Evolutionary conservation across 2,113 vertebrate genomes (phyloP).

Genomic region (Mellivora capensis): DNA sequence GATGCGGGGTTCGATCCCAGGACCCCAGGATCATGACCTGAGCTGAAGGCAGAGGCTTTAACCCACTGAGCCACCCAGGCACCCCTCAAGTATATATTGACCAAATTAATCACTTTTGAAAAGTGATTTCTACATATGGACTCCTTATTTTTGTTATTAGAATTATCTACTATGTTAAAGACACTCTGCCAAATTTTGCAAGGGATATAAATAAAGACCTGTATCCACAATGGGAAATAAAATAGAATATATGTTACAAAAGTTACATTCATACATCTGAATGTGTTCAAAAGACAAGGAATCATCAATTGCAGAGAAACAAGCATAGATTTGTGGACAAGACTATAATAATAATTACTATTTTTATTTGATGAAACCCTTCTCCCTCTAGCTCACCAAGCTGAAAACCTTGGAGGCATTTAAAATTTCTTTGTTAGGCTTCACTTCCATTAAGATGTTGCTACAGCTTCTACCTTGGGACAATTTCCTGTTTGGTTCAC

Average conservation of each 20-base stretch:
- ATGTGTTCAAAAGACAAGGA: not conserved
- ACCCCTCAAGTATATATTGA: not conserved
- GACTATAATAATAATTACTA: not conserved
- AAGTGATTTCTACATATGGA: not conserved
- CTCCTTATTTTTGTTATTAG: not conserved
- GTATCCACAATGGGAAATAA: not conserved
- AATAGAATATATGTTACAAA: not conserved
- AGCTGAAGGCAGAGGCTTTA: too few species aligned
- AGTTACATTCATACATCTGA: not conserved
- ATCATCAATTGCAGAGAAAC: not conserved
- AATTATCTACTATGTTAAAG: not conserved
- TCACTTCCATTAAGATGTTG: not conserved
- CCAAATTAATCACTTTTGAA: not conserved
- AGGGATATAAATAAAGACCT: not conserved
- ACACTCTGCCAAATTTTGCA: not conserved
- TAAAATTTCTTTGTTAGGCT: not conserved
- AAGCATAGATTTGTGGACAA: not conserved
- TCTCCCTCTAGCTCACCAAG: not conserved
- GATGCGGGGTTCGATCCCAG: too few species aligned
- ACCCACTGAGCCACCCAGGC: too few species aligned
- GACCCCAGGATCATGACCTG: too few species aligned
- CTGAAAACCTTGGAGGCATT: not conserved
- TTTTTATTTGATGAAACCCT: not conserved
- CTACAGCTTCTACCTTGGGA: not conserved
- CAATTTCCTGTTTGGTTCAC: not conserved